Percentiles rank a stretch among this genome's conserved stretches.
Conservation (phyloP, 1,140 invertebrate genomes). For the Atta cephalotes region DNA sequence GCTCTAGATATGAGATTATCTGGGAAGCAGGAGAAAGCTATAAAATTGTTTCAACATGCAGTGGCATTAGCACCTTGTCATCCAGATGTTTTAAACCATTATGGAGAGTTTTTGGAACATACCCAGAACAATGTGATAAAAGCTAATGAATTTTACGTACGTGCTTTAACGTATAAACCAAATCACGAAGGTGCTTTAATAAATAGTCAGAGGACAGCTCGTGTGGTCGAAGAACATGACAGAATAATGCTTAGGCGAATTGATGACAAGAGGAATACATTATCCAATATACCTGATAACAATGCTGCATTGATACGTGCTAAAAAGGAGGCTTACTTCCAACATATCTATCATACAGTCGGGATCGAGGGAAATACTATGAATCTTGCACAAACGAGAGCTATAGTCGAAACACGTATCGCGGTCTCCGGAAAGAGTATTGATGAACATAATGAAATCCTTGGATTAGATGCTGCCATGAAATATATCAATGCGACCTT, state of each 20-base stretch:
- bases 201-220: constrained; percentile 94
- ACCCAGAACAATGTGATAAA: constrained; percentile 94
- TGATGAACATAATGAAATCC: constrained; percentile 98
- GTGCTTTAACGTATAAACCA: constrained; percentile 94
- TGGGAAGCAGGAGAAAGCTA: constrained; percentile 94
- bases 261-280: constrained; percentile 94
- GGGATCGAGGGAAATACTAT: constrained; percentile 99
- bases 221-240: constrained; percentile 96
- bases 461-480: constrained; percentile 97
- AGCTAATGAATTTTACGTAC: constrained; percentile 93
- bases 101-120: constrained; percentile 97
- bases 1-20: constrained; percentile 93
- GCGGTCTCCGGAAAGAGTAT: constrained; percentile 98
- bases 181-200: constrained; percentile 92
- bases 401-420: constrained; percentile 96
- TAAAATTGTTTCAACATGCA: constrained; percentile 96
- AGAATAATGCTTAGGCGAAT: constrained; percentile 92
- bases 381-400: constrained; percentile 96
- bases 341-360: constrained; percentile 98
- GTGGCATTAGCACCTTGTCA: constrained; percentile 95
- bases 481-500: constrained; percentile 98
- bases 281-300: constrained; percentile 93
- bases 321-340: constrained; percentile 97
- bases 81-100: constrained; percentile 96
- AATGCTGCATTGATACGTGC: constrained; percentile 93